A percentile compares a stretch with the other conserved stretches of the same genome.
Evolutionary conservation across 2,113 vertebrate species (phyloP).

Genomic region (Silurus asotus): DNA sequence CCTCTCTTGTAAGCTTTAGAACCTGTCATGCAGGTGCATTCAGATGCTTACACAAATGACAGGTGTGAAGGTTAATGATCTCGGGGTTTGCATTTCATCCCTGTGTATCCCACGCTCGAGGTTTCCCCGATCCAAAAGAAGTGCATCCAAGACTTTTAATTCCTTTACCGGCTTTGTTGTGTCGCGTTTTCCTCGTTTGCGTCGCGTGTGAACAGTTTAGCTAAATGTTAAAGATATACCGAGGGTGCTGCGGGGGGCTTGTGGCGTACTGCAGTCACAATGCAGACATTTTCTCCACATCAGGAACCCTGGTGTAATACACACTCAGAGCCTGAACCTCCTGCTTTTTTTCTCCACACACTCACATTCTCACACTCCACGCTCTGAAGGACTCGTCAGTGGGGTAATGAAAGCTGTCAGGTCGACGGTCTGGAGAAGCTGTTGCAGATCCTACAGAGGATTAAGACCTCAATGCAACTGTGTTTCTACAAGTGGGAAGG

Average conservation of each 20-base stretch:
- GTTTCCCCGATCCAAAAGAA: neutral
- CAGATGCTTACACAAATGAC: conserved; percentile 17
- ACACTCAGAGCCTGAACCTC: neutral
- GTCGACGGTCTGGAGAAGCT: neutral
- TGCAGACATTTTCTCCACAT: conserved; percentile 49
- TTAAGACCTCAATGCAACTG: neutral
- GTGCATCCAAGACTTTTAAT: neutral
- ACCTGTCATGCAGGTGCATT: conserved; percentile 3
- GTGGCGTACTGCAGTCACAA: conserved; percentile 41
- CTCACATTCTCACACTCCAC: neutral
- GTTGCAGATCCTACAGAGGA: neutral
- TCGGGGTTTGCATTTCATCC: neutral
- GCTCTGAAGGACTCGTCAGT: neutral
- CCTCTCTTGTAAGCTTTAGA: neutral
- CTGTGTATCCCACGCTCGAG: neutral
- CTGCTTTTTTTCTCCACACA: neutral
- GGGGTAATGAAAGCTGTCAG: neutral
- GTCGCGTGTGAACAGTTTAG: neutral
- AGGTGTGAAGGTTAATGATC: conserved; percentile 33
- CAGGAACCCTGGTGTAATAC: conserved; percentile 18
- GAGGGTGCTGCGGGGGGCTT: neutral
- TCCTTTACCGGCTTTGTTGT: neutral
- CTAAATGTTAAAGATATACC: neutral
- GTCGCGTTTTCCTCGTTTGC: neutral
- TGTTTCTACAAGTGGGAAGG: neutral